Conservation (phyloP, 1,140 invertebrate species). For the Andrena cerasifolii region DNA sequence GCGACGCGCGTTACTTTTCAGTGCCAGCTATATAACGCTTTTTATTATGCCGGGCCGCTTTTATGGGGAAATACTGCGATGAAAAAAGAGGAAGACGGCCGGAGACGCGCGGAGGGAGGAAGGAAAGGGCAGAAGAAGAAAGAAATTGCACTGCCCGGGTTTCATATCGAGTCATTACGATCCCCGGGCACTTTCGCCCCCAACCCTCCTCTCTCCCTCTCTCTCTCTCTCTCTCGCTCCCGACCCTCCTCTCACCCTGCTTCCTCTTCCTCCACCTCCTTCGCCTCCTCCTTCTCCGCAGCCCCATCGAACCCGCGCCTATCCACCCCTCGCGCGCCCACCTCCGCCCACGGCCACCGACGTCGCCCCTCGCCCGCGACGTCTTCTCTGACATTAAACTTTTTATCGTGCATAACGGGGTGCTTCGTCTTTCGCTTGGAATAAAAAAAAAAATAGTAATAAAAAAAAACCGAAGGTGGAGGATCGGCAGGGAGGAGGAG, state of each 20-base stretch:
- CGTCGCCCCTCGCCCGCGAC: slow-evolving; percentile 29
- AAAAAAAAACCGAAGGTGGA: background rate
- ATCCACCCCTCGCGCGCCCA: slow-evolving; percentile 24
- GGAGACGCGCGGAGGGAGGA: slow-evolving; percentile 51
- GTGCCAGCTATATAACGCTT: slow-evolving; percentile 78
- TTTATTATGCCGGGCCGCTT: slow-evolving; percentile 80
- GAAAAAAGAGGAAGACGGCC: slow-evolving; percentile 74
- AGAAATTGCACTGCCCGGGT: slow-evolving; percentile 77
- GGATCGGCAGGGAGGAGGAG: background rate
- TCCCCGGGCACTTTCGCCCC: slow-evolving; percentile 72
- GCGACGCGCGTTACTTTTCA: slow-evolving; percentile 77
- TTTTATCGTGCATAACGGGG: slow-evolving; percentile 76
- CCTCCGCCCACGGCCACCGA: background rate
- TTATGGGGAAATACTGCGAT: slow-evolving; percentile 78
- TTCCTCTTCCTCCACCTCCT: slow-evolving; percentile 15
- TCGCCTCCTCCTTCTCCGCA: background rate
- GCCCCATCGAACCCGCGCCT: slow-evolving; percentile 43
- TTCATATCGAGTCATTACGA: slow-evolving; percentile 81
- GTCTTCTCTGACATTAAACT: slow-evolving; percentile 76
- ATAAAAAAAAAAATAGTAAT: slow-evolving; percentile 49
- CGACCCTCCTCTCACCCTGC: background rate
- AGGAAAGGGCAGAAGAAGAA: slow-evolving; percentile 64
- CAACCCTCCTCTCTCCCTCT: slow-evolving; percentile 36
- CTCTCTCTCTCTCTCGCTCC: slow-evolving; percentile 3
- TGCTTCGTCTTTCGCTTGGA: slow-evolving; percentile 64